These are phyloP conservation scores for Podarcis cretensis DNA, from an alignment of 2,113 vertebrate genomes.

Conservation along the genomic window DNA sequence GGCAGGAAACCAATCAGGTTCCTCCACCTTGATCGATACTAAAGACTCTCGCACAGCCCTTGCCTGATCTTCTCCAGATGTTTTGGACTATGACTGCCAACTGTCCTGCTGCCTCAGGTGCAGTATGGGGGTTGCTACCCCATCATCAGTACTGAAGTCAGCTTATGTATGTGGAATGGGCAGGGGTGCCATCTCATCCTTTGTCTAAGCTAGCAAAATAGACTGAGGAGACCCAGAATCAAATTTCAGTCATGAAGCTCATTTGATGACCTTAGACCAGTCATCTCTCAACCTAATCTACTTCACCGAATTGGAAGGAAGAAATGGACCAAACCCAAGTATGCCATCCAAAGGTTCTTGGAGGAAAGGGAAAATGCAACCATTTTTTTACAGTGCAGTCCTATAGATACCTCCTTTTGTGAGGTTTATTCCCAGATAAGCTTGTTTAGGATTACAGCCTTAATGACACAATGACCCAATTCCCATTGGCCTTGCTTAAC, in stretches of 20 bases:
- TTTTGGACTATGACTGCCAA: no score
- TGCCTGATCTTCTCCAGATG: no score
- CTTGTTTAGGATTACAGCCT: neutral
- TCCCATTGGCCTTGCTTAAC: neutral
- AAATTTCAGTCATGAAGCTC: neutral
- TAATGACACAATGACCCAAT: neutral
- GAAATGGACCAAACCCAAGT: neutral
- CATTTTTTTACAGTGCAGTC: neutral
- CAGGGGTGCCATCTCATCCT: no score
- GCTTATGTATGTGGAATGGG: no score
- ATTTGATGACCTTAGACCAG: no score
- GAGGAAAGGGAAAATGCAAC: neutral
- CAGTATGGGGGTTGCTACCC: no score
- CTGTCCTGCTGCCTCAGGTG: no score
- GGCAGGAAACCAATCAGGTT: no score
- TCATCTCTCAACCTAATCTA: neutral
- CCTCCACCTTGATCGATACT: no score
- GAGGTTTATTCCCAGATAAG: neutral
- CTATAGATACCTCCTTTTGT: neutral
- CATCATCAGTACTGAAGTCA: no score
- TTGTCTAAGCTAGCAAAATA: no score
- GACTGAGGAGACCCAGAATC: neutral
- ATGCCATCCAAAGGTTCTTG: neutral
- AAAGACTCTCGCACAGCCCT: no score
- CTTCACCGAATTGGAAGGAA: neutral